Evolutionary conservation across 2,797 vertebrate genomes (phyloP), one percentile per base, ranked within the genome.

Genomic region (Discoglossus pictus): DNA sequence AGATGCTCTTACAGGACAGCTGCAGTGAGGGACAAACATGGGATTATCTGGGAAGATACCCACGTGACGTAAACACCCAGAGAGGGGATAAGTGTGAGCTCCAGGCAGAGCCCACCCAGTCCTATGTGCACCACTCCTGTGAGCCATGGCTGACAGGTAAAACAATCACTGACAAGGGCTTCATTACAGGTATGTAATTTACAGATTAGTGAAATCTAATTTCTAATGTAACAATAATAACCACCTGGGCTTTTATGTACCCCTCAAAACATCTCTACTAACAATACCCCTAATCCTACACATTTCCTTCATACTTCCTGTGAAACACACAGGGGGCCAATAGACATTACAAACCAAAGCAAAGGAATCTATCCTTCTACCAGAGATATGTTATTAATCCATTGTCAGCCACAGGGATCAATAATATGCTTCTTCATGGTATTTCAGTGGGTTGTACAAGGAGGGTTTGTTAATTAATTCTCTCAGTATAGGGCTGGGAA

Each of bases 181-280:
- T 27, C n/a, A 43, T 10, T 12, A 18, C 20, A 17, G 39, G 7
- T 59, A 36, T 34, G 12, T 42, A 35, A 61, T 46, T 61, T 61
- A 35, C 6, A 24, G 27, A 61, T 61, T 59, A 52, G 36, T 7
- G 2, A 27, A 40, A 20, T 25, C 1, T 15, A 27, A 24, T 38
- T 9, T 20, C 23, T 42, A 8, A 3, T 51, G 16, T 58, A 36
- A 31, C 43, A 23, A 23, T 42, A 39, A 40, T 7, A 3, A 4
- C 31, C 35, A 59, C 24, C 17, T 52, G 55, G 46, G 3, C 17
- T 51, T 59, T 20, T 6, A 20, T 4, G 11, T 31, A 36, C 6
- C 3, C 11, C 9, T 18, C 7, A 13, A 1, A 13, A 44, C 27
- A 35, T 31, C 27, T 4, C 27, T 8, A 4, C 27, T 31, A 8